Evolutionary conservation across 2,888 invertebrate genomes (phyloP).

Genomic region (Brachyptera putata): DNA sequence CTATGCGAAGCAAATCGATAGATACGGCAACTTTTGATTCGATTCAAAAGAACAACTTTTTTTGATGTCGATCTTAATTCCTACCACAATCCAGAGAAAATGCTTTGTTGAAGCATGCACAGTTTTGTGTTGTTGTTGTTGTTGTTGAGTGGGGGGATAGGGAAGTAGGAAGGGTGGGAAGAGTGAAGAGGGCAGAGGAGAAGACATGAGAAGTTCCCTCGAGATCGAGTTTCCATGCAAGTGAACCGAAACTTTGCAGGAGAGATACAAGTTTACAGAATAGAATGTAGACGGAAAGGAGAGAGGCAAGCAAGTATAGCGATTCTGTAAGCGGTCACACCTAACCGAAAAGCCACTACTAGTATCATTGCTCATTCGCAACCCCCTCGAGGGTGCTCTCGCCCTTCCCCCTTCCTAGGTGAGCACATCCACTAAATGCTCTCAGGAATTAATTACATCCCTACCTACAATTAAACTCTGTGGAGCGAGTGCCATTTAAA

Average conservation of each 20-base stretch:
- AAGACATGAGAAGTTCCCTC: too few species aligned
- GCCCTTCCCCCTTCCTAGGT: neutral
- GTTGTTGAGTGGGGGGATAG: neutral
- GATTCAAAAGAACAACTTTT: too few species aligned
- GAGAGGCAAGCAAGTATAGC: too few species aligned
- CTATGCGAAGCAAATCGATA: too few species aligned
- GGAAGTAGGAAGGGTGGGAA: neutral
- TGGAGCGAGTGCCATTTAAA: neutral
- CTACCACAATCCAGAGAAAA: neutral
- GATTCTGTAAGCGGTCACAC: neutral
- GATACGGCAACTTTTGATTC: too few species aligned
- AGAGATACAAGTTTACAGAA: too few species aligned
- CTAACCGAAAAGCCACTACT: neutral
- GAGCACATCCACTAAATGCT: conserved; percentile 18
- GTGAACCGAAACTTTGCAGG: conserved; percentile 3
- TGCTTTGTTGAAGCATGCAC: neutral
- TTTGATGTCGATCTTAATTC: conserved; percentile 2
- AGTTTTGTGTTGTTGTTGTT: neutral
- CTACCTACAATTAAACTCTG: conserved; percentile 13
- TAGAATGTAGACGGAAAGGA: too few species aligned
- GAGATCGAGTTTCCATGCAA: neutral
- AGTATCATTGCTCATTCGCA: neutral
- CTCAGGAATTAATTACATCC: conserved; percentile 12
- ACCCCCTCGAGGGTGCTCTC: conserved; percentile 1
- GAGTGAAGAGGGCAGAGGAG: too few species aligned